These are phyloP conservation scores for Scortum barcoo DNA, from an alignment of 2,113 vertebrate species.

Conservation along the genomic window DNA sequence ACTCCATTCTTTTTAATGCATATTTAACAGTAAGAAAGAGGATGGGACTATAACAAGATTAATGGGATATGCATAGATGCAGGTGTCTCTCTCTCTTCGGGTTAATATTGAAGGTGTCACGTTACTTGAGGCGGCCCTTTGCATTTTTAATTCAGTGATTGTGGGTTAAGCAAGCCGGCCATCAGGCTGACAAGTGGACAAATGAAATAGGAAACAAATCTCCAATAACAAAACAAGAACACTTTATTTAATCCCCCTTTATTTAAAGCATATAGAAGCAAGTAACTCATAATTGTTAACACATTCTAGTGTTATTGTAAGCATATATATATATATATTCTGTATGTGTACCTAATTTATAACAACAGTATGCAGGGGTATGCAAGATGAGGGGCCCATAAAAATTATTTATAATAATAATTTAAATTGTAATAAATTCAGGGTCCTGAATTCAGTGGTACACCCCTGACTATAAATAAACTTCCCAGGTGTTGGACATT, in stretches of 20 bases:
- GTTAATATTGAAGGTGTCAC: conserved; percentile 50
- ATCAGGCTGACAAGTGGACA: neutral
- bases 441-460: too few relatives aligned
- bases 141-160: conserved; percentile 49
- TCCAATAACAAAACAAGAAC: neutral
- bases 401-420: too few relatives aligned
- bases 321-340: too few relatives aligned
- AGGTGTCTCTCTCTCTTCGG: conserved; percentile 29
- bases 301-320: too few relatives aligned
- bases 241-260: too few relatives aligned
- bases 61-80: conserved; percentile 73
- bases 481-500: neutral
- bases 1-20: conserved; percentile 83
- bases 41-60: conserved; percentile 74
- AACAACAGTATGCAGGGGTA: too few relatives aligned
- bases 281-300: too few relatives aligned
- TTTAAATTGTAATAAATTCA: too few relatives aligned
- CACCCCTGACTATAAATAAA: too few relatives aligned
- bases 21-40: conserved; percentile 82
- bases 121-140: conserved; percentile 31
- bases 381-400: too few relatives aligned
- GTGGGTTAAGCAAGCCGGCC: conserved; percentile 26
- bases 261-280: too few relatives aligned
- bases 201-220: neutral
- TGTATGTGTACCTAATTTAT: too few relatives aligned